Evolutionary conservation across 2,888 invertebrate genomes (phyloP).

Genomic region (Caradrina kadenii): DNA sequence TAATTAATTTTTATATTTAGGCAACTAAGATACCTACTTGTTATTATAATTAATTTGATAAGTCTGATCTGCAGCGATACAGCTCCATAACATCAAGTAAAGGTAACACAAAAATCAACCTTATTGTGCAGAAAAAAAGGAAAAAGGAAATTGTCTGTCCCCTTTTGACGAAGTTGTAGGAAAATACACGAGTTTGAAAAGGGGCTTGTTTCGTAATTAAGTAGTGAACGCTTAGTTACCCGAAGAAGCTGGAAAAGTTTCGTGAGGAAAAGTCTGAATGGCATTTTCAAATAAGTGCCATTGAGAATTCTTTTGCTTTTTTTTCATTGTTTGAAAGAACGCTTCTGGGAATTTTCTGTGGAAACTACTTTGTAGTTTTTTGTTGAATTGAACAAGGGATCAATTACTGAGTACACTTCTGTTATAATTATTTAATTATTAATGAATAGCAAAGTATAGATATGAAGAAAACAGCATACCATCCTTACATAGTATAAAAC

Average conservation of each 20-base stretch:
- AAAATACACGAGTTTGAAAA: slow-evolving; percentile 53
- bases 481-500: too few relatives aligned
- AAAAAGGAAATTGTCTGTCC: slow-evolving; percentile 45
- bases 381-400: background rate
- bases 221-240: slow-evolving; percentile 84
- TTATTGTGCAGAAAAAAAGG: slow-evolving; percentile 11
- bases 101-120: slow-evolving; percentile 12
- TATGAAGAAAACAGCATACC: too few relatives aligned
- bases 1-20: too few relatives aligned
- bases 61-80: too few relatives aligned
- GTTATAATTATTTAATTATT: too few relatives aligned
- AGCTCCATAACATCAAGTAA: background rate
- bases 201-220: slow-evolving; percentile 80
- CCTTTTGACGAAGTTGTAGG: slow-evolving; percentile 47
- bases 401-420: too few relatives aligned
- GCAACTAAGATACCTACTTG: too few relatives aligned
- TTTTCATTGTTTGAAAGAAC: slow-evolving; percentile 28
- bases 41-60: too few relatives aligned
- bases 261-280: slow-evolving; percentile 61
- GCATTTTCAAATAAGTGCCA: slow-evolving; percentile 74
- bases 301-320: slow-evolving; percentile 71
- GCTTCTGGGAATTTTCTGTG: slow-evolving; percentile 1
- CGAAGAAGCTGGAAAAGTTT: slow-evolving; percentile 70
- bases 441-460: too few relatives aligned
- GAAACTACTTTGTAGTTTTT: background rate